phyloP scores from a whole-genome alignment of 1,140 invertebrate genomes.

The Plectus sambesii region DNA sequence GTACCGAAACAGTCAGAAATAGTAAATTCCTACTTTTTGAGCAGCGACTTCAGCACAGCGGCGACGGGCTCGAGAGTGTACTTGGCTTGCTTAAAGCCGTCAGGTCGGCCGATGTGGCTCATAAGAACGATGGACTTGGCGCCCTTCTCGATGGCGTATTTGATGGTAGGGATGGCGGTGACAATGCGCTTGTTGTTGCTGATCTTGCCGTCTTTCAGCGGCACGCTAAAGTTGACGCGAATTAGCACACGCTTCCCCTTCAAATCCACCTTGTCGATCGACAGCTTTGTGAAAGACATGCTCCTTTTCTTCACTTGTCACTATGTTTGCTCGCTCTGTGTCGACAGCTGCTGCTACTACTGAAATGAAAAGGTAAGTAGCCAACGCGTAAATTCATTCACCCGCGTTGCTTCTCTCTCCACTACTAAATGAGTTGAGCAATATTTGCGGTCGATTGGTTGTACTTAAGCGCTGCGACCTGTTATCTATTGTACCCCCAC shows the following conservation, averaged over 20 bases:
- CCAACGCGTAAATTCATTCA: too few species aligned
- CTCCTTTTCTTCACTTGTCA: too few species aligned
- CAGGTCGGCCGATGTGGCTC: conserved; percentile 92
- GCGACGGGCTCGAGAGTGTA: conserved; percentile 83
- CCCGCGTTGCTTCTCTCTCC: too few species aligned
- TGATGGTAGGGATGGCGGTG: conserved; percentile 78
- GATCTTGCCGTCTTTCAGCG: conserved; percentile 85
- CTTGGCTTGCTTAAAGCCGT: conserved; percentile 70
- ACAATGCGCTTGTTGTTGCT: conserved; percentile 96
- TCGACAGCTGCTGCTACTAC: too few species aligned
- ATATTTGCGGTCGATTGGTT: too few species aligned
- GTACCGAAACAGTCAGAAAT: too few species aligned
- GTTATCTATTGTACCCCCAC: too few species aligned
- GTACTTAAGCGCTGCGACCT: too few species aligned
- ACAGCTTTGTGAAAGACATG: conserved; percentile 60
- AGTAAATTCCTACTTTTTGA: conserved; percentile 67
- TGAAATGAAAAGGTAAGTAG: too few species aligned
- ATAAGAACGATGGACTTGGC: conserved; percentile 89
- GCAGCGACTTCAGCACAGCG: conserved; percentile 71
- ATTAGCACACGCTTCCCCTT: conserved; percentile 46
- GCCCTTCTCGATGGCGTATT: conserved; percentile 79
- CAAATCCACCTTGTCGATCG: conserved; percentile 51
- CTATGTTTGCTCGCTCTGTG: too few species aligned
- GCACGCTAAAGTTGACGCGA: conserved; percentile 97
- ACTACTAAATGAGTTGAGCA: too few species aligned